Conservation (phyloP, 30 jellyfish, hydroid and myxozoan genomes). For the Pseudorhiza aurosa region DNA sequence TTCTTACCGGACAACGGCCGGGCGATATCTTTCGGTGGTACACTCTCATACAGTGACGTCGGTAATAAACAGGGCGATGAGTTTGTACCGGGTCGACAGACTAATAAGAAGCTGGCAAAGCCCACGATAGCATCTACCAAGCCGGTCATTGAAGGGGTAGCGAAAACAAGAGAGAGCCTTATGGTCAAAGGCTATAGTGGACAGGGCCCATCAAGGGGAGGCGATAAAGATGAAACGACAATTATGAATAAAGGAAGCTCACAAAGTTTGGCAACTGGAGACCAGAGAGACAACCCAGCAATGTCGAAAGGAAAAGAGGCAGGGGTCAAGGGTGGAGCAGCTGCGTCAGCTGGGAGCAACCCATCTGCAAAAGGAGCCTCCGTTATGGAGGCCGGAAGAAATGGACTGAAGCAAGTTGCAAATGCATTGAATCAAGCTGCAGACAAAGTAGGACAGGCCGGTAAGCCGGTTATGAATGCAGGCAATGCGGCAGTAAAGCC, state of each 20-base stretch:
- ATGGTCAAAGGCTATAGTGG: constrained; percentile 55
- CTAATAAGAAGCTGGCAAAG: constrained; percentile 20
- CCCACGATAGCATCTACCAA: constrained; percentile 16
- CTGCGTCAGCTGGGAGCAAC: constrained; percentile 18
- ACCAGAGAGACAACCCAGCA: constrained; percentile 25
- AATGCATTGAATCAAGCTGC: constrained; percentile 54
- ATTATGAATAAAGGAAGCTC: constrained; percentile 30
- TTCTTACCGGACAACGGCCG: constrained; percentile 69
- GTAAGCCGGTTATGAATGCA: constrained; percentile 6
- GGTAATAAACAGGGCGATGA: constrained; percentile 54
- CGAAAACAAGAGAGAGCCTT: constrained; percentile 32
- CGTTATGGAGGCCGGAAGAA: constrained; percentile 52
- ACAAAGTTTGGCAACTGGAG: not conserved
- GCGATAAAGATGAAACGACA: constrained; percentile 17
- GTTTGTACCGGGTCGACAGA: constrained; percentile 44
- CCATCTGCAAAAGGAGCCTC: constrained; percentile 50
- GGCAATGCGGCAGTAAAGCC: constrained; percentile 28
- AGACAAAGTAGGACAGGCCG: constrained; percentile 1
- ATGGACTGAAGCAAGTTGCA: constrained; percentile 42
- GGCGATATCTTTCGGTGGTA: constrained; percentile 86
- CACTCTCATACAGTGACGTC: constrained; percentile 65
- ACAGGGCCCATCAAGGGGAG: constrained; percentile 71
- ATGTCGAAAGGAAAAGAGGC: constrained; percentile 64
- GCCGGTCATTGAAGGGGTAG: constrained; percentile 50
- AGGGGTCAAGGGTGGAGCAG: constrained; percentile 74